Base-by-base conservation (phyloP, 2,113 vertebrate species). In the Thinocorus orbignyianus region DNA sequence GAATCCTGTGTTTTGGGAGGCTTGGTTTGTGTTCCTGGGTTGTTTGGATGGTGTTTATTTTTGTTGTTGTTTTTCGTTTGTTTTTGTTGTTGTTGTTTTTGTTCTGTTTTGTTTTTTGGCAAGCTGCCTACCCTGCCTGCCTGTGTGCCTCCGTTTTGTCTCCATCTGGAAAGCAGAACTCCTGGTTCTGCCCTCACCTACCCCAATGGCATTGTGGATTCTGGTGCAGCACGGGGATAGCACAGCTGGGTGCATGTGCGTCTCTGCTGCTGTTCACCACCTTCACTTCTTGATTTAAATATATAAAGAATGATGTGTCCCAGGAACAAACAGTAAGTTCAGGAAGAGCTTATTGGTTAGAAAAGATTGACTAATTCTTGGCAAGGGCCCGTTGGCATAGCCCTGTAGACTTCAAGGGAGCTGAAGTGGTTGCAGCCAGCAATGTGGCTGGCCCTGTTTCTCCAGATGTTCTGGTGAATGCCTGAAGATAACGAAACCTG, bases 361-460 rank as follows among this genome's bases (percentile, higher is more conserved):
- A 78, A 77, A 70, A 92, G 86, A 88, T 70, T 83, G 92, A 86
- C 83, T 93, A 81, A 77, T 84, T 86, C 81, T 88, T 94, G 91
- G 91, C 88, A 81, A 81, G 69, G 69, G 25, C 64, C 51, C n/a
- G 42, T 28, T 94, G 80, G 86, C 88, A 81, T 54, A 42, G 77
- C 48, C 3, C 0, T 7, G 33, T n/a, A 89, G 83, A 58, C 80
- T 95, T 89, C 83, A 71, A 86, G 73, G 72, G 52, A 87, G 69
- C 18, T 66, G 57, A 33, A 57, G 4, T 83, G 90, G 92, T 91
- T 83, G 64, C 92, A 35, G 30, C 60, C 33, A 81, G 65, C 42
- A 60, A 88, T 54, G 81, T 42, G 77, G 61, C 48, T 96, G 73
- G 81, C 86, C 72, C 83, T 81, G 81, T 83, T 92, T 31, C 83